Evolutionary conservation across 2,888 invertebrate species (phyloP).

Genomic region (Yponomeuta cagnagella): DNA sequence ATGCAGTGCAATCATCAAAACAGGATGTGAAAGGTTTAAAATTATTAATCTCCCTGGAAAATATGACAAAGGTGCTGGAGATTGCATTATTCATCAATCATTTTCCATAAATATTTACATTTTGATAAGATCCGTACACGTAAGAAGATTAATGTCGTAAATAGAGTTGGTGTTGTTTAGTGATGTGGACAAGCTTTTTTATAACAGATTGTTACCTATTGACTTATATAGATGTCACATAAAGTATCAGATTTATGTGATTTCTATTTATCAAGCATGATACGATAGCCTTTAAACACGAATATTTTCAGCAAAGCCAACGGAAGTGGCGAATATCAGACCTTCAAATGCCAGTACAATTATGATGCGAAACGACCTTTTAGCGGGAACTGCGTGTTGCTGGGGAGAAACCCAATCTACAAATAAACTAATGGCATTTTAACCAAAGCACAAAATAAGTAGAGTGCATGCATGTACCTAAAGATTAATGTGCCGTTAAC

Average conservation of each 20-base stretch:
- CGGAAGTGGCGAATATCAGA: neutral
- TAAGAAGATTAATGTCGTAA: neutral
- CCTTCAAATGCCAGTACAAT: slow-evolving; percentile 1
- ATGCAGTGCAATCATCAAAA: neutral
- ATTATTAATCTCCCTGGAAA: neutral
- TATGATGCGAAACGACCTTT: neutral
- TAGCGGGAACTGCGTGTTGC: neutral
- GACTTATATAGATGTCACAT: too few species aligned
- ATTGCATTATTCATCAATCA: slow-evolving; percentile 7
- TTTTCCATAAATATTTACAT: neutral
- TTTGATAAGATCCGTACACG: neutral
- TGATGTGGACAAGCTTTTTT: too few species aligned
- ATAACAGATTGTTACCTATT: too few species aligned
- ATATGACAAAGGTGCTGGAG: neutral
- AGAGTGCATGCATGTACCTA: too few species aligned
- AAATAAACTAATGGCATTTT: too few species aligned
- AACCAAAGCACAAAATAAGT: too few species aligned
- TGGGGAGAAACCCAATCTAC: too few species aligned
- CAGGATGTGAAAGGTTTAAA: neutral
- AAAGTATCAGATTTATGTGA: too few species aligned
- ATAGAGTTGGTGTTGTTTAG: neutral
- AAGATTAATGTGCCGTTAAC: too few species aligned
- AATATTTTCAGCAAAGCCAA: neutral
- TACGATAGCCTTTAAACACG: neutral
- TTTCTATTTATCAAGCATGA: too few species aligned